Evolutionary conservation across 2,797 vertebrate species (phyloP).

Genomic region (Lacerta agilis): DNA sequence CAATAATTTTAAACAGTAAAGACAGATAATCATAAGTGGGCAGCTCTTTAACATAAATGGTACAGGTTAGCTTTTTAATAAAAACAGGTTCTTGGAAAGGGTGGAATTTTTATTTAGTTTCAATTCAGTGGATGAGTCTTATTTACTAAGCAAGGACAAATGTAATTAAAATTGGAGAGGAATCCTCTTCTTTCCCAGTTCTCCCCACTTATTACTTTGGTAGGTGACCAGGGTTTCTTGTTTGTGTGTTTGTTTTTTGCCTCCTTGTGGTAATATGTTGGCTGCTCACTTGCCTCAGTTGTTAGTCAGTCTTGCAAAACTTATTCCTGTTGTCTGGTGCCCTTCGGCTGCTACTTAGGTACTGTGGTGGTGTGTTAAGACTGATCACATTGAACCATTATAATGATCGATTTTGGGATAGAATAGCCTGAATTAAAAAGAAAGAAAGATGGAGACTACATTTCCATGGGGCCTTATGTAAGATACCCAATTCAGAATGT

Average conservation of each 20-base stretch:
- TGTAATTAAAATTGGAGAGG: neutral
- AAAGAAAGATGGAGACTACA: too few relatives aligned
- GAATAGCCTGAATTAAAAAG: neutral
- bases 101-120: neutral
- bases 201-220: neutral
- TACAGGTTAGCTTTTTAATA: neutral
- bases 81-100: neutral
- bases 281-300: too few relatives aligned
- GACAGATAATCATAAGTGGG: neutral
- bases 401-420: neutral
- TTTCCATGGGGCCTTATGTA: neutral
- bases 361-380: neutral
- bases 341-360: neutral
- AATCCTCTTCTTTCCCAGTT: neutral
- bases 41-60: conserved; percentile 7
- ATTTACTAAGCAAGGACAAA: neutral
- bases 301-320: neutral
- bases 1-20: conserved; percentile 30
- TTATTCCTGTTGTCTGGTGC: neutral
- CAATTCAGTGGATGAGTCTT: neutral
- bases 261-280: neutral
- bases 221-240: too few relatives aligned
- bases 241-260: too few relatives aligned
- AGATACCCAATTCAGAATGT: neutral
- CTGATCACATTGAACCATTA: neutral